phyloP scores from a whole-genome alignment of 2,797 vertebrate genomes.

The Protonibea diacanthus region DNA sequence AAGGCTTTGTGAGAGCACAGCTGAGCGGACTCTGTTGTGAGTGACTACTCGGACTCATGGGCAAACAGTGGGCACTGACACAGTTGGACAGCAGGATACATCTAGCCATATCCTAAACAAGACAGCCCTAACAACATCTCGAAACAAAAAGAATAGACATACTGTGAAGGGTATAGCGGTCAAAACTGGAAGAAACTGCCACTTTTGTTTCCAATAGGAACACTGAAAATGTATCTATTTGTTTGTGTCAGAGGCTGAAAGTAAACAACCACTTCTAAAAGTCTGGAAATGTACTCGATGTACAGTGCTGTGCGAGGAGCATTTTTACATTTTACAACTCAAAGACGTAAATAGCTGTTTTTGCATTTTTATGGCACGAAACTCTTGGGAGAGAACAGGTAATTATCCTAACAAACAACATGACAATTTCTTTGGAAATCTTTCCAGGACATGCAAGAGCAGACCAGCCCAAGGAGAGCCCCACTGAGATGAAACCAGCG shows the following conservation, averaged over 20 bases:
- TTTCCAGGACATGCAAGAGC: slow-evolving; percentile 37
- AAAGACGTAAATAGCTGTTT: slow-evolving; percentile 12
- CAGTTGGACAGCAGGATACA: slow-evolving; percentile 52
- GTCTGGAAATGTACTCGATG: slow-evolving; percentile 10
- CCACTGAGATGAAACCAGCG: slow-evolving; percentile 54
- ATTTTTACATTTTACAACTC: slow-evolving; percentile 32
- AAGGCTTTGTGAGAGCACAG: slow-evolving; percentile 74
- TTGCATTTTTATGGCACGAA: slow-evolving; percentile 33
- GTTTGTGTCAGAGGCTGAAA: slow-evolving; percentile 10
- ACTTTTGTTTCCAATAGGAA: slow-evolving; percentile 28
- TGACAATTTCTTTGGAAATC: slow-evolving; percentile 25
- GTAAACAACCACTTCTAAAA: slow-evolving; percentile 17
- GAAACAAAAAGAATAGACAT: slow-evolving; percentile 52
- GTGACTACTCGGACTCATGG: slow-evolving; percentile 61
- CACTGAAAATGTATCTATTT: slow-evolving; percentile 28
- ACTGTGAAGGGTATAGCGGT: slow-evolving; percentile 42
- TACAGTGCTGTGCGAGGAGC: neutral
- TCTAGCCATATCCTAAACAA: slow-evolving; percentile 59
- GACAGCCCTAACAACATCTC: slow-evolving; percentile 52
- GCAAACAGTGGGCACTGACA: slow-evolving; percentile 63
- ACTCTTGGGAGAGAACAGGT: slow-evolving; percentile 33
- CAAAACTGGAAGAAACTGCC: slow-evolving; percentile 35
- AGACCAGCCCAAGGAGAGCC: slow-evolving; percentile 22
- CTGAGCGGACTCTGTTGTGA: slow-evolving; percentile 71
- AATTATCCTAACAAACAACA: slow-evolving; percentile 55